Base-by-base conservation (phyloP, 2,888 invertebrate species). In the Acanthopleura granulata region DNA sequence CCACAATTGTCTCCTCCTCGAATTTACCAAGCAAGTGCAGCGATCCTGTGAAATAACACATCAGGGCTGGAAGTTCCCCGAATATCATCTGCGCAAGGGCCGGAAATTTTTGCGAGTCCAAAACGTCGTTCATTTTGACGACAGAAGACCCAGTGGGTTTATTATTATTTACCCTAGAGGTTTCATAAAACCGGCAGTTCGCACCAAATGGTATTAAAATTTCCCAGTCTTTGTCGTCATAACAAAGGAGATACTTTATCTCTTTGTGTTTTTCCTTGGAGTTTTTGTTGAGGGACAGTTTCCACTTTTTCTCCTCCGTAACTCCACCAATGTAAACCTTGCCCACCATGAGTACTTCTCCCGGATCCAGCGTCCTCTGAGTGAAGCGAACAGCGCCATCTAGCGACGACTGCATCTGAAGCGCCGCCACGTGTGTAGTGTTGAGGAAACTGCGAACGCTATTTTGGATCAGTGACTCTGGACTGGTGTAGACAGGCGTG, bases 141-240 rank as follows among this genome's bases (percentile, higher is more conserved):
- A 40, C 40, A 4, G 71, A 29, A 49, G 18, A 16, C 18, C 49
- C 22, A 4, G 40, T 14, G n/a, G 71, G 30, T 18, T 49, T 49
- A 18, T 40, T 71, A 14, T 71, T 49, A 66, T 66, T 66, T 25
- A 12, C 66, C 25, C 12, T 27, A 22, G 75, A 78, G 14, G 82
- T 72, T 66, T 81, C 82, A 69, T 81, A 83, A 71, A 81, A 77
- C 66, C 78, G 71, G 1, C 79, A 81, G 30, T 70, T 74, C 25
- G 80, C 77, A 25, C 74, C 72, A 50, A 81, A 75, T 0, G 81
- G 82, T 40, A 84, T 72, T 27, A 81, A 61, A 22, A 83, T 76
- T 51, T 82, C 80, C 15, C 81, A 80, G 11, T 80, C 78, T 72
- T 83, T 83, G 73, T 83, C 83, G 62, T 84, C 84, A 11, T 76